Conservation (phyloP, 1,140 invertebrate species). For the Stegodyphus dumicola region DNA sequence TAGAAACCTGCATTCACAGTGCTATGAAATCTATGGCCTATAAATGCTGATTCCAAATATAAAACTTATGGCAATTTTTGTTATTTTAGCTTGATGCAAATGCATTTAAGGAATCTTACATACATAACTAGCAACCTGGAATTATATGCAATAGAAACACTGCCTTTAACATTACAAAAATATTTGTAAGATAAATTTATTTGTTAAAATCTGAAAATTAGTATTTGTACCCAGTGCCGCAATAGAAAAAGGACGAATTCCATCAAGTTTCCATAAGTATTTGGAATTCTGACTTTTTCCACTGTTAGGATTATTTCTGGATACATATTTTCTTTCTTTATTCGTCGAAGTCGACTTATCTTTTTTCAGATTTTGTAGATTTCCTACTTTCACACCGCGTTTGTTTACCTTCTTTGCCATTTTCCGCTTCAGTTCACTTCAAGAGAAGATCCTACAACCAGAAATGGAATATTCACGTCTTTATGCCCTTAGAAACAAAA, state of each 20-base stretch:
- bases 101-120: not conserved
- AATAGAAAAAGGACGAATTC: conserved; percentile 46
- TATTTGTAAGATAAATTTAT: not conserved
- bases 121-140: not conserved
- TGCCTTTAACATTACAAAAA: not conserved
- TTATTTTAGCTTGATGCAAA: not conserved
- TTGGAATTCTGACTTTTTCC: not conserved
- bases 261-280: conserved; percentile 23
- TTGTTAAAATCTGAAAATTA: not conserved
- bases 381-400: conserved; percentile 21
- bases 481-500: too few species aligned
- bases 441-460: too few species aligned
- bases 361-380: conserved; percentile 14
- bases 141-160: not conserved
- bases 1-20: too few species aligned
- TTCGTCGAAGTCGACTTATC: conserved; percentile 22
- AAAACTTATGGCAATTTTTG: not conserved
- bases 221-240: conserved; percentile 36
- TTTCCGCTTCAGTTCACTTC: conserved; percentile 21
- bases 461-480: too few species aligned
- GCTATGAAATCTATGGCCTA: too few species aligned
- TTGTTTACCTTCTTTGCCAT: conserved; percentile 52
- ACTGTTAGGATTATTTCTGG: not conserved
- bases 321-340: conserved; percentile 22
- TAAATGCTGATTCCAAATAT: not conserved